These are phyloP conservation scores for Drymodes brunneopygia DNA, from an alignment of 2,113 vertebrate genomes.

Conservation along the genomic window DNA sequence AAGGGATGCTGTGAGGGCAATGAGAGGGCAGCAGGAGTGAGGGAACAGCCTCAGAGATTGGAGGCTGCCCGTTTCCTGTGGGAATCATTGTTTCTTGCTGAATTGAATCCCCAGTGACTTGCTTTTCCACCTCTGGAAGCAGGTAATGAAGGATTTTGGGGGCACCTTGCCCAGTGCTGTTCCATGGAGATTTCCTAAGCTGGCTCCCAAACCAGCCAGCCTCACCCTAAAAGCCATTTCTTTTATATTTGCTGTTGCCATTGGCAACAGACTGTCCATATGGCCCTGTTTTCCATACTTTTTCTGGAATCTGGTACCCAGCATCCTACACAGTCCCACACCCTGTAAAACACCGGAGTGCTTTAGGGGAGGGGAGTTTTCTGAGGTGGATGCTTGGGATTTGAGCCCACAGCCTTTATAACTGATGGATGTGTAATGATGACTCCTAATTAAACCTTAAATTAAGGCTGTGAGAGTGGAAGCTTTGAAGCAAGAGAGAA, in stretches of 20 bases:
- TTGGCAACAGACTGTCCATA: background rate
- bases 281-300: background rate
- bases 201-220: background rate
- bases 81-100: background rate
- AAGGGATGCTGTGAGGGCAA: background rate
- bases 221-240: background rate
- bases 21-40: background rate
- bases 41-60: background rate
- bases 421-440: background rate
- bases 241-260: background rate
- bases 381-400: background rate
- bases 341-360: background rate
- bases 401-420: background rate
- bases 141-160: background rate
- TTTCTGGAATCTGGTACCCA: background rate
- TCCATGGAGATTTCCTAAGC: background rate
- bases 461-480: background rate
- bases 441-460: background rate
- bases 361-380: background rate
- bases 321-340: background rate
- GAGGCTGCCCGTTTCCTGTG: background rate
- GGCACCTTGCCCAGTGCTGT: background rate
- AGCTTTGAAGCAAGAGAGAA: background rate
- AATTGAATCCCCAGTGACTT: background rate
- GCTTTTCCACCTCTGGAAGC: background rate